Evolutionary conservation across 2,888 invertebrate species (phyloP), one percentile per base, ranked within the genome.

Genomic region (Hypena proboscidalis): DNA sequence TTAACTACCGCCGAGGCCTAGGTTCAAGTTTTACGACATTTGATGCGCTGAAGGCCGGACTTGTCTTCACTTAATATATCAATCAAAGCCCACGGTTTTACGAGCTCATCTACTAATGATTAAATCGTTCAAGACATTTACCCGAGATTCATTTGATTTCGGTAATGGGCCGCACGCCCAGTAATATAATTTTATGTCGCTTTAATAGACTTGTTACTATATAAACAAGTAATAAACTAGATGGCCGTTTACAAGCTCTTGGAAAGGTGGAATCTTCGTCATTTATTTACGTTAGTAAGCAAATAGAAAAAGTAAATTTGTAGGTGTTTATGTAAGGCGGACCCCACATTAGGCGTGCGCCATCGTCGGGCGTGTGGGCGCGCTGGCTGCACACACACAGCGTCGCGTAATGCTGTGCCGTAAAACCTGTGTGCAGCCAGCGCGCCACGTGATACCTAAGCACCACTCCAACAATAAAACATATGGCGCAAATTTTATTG

Each of bases 101-200:
- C 42, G 57, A 59, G 57, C 61, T 54, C 63, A 63, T 63, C 48
- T 53, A 39, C 59, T 62, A 63, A 62, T 62, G 63, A 59, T 61
- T 50, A 45, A 56, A 48, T 41, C 46, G 41, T 36, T 49, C 43
- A 42, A 46, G 48, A 51, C 43, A 44, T 41, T 30, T 30, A 20
- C 35, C 40, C 44, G 42, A 62, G 39, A 45, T 40, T 42, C 33
- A 40, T 34, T 55, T 58, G 59, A 59, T 61, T 62, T 42, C 37
- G 31, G 39, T 60, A 60, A 60, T 61, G 58, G 58, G 44, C 20
- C 32, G 45, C 46, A 31, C 47, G 43, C 53, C 35, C 48, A 21
- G 26, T 38, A 27, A 42, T 42, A 38, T 41, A 33, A 40, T 33
- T 54, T 49, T 47, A 41, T 48, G 34, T 17, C 11, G 19, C 36